Percentiles rank a stretch among this genome's conserved stretches.
Evolutionary conservation across 2,888 invertebrate species (phyloP).

Genomic region (Drosophila siamana): DNA sequence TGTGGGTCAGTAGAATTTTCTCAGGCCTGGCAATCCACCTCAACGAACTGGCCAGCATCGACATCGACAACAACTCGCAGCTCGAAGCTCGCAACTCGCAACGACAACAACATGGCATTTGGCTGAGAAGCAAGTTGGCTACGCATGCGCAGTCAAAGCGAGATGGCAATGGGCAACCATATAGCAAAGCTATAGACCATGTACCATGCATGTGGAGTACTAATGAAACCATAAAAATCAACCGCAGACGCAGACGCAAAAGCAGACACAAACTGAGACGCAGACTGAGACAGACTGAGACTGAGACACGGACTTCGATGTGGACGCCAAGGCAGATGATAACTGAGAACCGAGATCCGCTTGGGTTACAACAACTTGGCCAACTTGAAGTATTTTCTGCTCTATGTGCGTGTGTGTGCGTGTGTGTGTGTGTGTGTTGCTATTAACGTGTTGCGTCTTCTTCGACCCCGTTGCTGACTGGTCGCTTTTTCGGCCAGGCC

Average conservation of each 20-base stretch:
- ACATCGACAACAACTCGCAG: constrained; percentile 22
- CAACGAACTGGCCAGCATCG: constrained; percentile 48
- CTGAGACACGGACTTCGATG: constrained; percentile 29
- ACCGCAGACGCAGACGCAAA: constrained; percentile 66
- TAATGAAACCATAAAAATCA: constrained; percentile 81
- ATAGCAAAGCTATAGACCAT: constrained; percentile 19
- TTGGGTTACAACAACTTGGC: constrained; percentile 56
- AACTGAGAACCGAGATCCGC: constrained; percentile 41
- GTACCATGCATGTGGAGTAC: constrained; percentile 57
- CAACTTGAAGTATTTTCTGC: constrained; percentile 41
- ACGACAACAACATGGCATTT: constrained; percentile 22
- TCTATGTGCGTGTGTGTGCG: constrained; percentile 3
- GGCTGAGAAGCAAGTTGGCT: constrained; percentile 34
- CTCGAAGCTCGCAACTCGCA: constrained; percentile 9
- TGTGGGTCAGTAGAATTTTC: constrained; percentile 84
- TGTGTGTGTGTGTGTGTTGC: constrained; percentile 21
- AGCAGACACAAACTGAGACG: constrained; percentile 13
- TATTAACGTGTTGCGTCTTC: constrained; percentile 67
- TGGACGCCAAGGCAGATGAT: constrained; percentile 26
- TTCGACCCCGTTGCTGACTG: constrained; percentile 8
- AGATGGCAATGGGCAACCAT: constrained; percentile 23
- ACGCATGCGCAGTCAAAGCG: constrained; percentile 67
- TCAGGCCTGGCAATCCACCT: constrained; percentile 71
- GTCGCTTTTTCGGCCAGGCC: constrained; percentile 49
- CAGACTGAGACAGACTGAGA: constrained; percentile 17